A percentile compares a stretch with the other conserved stretches of the same genome.
phyloP scores from a whole-genome alignment of 2,797 vertebrate species.

The Halcyon chelicuti region DNA sequence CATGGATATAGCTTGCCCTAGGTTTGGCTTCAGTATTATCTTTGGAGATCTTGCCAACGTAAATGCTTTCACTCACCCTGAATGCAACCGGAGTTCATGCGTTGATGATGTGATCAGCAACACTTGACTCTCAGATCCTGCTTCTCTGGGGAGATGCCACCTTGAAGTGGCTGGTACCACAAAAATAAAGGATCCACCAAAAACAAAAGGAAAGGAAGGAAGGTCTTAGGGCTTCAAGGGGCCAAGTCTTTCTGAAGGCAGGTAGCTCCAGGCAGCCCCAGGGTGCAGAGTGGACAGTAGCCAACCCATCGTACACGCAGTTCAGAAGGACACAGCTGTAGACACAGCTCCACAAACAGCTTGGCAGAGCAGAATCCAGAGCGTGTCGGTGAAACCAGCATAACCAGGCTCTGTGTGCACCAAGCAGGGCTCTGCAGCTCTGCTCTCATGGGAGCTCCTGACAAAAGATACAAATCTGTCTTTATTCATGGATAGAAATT shows the following conservation, averaged over 20 bases:
- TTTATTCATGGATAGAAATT: background rate
- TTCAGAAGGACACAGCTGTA: fast-evolving
- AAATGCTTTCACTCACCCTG: background rate
- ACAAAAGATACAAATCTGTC: background rate
- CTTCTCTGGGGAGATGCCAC: background rate
- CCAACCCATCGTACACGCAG: fast-evolving
- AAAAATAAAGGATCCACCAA: background rate
- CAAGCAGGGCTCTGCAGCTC: background rate
- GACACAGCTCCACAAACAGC: fast-evolving
- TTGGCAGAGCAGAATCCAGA: background rate
- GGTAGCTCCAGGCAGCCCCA: background rate
- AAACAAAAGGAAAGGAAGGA: background rate
- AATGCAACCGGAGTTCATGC: background rate
- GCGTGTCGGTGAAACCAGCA: fast-evolving
- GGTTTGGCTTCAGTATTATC: background rate
- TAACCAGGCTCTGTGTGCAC: fast-evolving
- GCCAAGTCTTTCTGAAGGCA: background rate
- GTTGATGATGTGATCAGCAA: background rate
- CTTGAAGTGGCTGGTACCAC: background rate
- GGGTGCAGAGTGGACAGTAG: background rate
- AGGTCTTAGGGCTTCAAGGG: background rate
- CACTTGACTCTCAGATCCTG: background rate
- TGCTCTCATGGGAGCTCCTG: background rate
- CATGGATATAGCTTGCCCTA: background rate
- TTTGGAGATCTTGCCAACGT: background rate